Evolutionary conservation across 2,888 invertebrate genomes (phyloP).

Genomic region (Chymomyza amoena): DNA sequence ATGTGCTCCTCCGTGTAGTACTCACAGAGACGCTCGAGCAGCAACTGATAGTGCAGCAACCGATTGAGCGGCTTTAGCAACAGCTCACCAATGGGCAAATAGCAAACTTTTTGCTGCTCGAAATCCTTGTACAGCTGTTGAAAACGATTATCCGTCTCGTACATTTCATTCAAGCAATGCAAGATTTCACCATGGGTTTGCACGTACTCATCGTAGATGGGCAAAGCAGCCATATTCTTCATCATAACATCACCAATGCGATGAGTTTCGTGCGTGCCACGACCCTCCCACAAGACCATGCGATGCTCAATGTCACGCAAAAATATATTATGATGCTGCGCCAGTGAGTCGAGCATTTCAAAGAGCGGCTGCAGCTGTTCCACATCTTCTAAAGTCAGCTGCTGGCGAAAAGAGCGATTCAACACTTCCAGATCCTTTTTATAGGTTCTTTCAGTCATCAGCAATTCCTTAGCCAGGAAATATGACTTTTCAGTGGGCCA

Average conservation of each 20-base stretch:
- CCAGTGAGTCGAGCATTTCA: constrained; percentile 88
- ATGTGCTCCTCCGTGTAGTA: constrained; percentile 86
- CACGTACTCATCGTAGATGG: constrained; percentile 85
- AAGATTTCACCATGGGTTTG: constrained; percentile 88
- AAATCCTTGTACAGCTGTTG: constrained; percentile 87
- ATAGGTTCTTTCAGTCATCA: constrained; percentile 97
- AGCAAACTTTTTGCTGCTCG: constrained; percentile 91
- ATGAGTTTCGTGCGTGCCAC: constrained; percentile 80
- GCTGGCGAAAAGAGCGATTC: constrained; percentile 88
- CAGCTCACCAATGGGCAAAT: constrained; percentile 90
- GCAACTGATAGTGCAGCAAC: constrained; percentile 88
- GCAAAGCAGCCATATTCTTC: constrained; percentile 83
- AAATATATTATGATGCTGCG: constrained; percentile 89
- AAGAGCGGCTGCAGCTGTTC: constrained; percentile 80
- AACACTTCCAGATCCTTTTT: constrained; percentile 96
- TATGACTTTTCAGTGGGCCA: constrained; percentile 86
- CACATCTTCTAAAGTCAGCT: constrained; percentile 82
- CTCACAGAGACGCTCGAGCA: constrained; percentile 86
- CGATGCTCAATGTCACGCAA: constrained; percentile 89
- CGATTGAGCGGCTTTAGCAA: constrained; percentile 91
- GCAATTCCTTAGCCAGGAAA: constrained; percentile 93
- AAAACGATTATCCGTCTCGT: constrained; percentile 84
- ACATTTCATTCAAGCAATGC: constrained; percentile 88
- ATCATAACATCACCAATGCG: constrained; percentile 88
- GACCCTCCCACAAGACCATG: constrained; percentile 86